Conservation (phyloP, 2,113 vertebrate genomes). For the Ptychochromis oligacanthus region DNA sequence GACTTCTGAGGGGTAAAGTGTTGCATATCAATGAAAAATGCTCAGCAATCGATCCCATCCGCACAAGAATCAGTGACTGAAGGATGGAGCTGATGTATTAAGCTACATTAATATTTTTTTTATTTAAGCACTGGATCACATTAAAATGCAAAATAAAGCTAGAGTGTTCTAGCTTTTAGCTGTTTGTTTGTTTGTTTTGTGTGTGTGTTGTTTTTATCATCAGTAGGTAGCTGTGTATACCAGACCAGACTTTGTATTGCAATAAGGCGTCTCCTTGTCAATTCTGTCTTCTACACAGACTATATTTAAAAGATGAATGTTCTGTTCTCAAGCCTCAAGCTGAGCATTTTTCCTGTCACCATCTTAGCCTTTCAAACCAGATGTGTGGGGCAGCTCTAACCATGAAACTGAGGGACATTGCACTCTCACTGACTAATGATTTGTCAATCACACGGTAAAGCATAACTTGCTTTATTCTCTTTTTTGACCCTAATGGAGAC, state of each 20-base stretch:
- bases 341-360: background rate
- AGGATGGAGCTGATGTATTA: background rate
- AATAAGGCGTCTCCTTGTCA: too few species aligned
- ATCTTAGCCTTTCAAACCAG: background rate
- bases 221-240: background rate
- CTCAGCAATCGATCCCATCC: background rate
- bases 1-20: background rate
- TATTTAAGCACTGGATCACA: background rate
- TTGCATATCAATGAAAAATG: slow-evolving; percentile 16
- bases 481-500: background rate
- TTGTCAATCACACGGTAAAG: too few species aligned
- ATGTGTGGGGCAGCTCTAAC: too few species aligned
- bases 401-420: too few species aligned
- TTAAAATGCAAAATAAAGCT: background rate
- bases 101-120: background rate
- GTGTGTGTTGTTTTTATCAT: background rate
- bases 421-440: too few species aligned
- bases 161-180: background rate
- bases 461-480: background rate
- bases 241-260: too few species aligned
- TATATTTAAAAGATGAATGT: background rate
- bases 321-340: background rate
- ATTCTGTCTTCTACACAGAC: background rate
- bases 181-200: background rate
- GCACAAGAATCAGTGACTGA: background rate